phyloP scores from a whole-genome alignment of 2,797 vertebrate species.

The Hafferia zeledoni region DNA sequence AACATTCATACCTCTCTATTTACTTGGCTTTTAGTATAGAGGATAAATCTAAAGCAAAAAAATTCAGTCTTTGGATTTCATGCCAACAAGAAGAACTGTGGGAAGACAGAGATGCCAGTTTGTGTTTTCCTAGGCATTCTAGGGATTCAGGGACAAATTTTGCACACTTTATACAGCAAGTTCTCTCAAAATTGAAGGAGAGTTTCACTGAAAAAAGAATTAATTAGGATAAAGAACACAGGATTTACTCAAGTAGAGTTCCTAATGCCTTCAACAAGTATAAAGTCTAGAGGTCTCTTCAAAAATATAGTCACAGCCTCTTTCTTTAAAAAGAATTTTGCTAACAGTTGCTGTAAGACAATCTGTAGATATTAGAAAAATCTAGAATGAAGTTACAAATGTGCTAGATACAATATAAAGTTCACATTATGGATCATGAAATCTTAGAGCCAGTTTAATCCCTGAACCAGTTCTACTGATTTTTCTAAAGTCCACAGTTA shows the following conservation, averaged over 20 bases:
- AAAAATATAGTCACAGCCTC: not conserved
- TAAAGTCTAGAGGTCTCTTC: not conserved
- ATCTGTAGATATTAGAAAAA: not conserved
- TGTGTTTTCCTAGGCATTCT: not conserved
- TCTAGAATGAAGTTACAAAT: not conserved
- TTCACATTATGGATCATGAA: not conserved
- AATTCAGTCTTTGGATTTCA: not conserved
- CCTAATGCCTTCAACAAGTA: not conserved
- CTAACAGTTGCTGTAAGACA: not conserved
- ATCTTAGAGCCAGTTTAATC: not conserved
- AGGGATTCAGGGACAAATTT: not conserved
- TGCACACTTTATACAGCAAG: not conserved
- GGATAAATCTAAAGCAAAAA: slow-evolving; percentile 12
- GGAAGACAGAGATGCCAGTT: not conserved
- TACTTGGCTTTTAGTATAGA: slow-evolving; percentile 1
- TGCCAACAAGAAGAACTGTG: not conserved
- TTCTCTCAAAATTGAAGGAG: not conserved
- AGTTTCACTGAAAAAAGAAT: not conserved
- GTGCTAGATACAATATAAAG: not conserved
- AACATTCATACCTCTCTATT: slow-evolving; percentile 34
- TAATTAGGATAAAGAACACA: not conserved
- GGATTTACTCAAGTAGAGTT: not conserved
- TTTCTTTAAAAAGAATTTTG: not conserved
- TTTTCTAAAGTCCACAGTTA: not conserved
- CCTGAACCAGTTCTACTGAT: not conserved